Percentiles rank a stretch among this genome's conserved stretches.
Conservation (phyloP, 2,113 vertebrate genomes). For the Dinomys branickii region DNA sequence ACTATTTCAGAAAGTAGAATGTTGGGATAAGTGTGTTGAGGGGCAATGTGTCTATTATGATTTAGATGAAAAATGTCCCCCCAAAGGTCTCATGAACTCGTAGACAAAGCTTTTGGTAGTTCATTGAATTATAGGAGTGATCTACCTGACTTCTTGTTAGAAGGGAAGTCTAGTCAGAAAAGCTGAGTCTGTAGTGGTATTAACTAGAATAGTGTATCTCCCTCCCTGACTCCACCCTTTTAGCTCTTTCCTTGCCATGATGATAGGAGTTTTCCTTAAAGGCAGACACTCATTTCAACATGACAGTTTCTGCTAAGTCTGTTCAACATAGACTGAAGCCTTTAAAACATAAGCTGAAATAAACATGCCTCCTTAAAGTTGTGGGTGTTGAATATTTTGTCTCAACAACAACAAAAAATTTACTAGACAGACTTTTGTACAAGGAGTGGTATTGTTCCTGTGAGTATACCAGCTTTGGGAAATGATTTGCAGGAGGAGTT, state of each 20-base stretch:
- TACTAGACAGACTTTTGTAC: not conserved
- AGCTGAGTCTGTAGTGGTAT: not conserved
- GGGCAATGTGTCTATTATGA: not conserved
- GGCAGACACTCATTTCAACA: not conserved
- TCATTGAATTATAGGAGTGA: not conserved
- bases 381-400: not conserved
- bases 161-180: not conserved
- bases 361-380: not conserved
- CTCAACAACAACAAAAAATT: not conserved
- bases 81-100: not conserved
- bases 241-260: not conserved
- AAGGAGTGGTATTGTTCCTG: not conserved
- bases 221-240: not conserved
- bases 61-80: not conserved
- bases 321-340: not conserved
- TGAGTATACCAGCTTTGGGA: not conserved
- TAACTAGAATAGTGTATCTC: not conserved
- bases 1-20: not conserved
- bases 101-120: not conserved
- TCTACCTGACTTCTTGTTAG: not conserved
- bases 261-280: not conserved
- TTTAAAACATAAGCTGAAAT: not conserved
- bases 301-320: not conserved
- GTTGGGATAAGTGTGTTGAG: not conserved
- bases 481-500: not conserved